phyloP scores from a whole-genome alignment of 2,113 vertebrate species.

The Forbesichthys papilliferus region DNA sequence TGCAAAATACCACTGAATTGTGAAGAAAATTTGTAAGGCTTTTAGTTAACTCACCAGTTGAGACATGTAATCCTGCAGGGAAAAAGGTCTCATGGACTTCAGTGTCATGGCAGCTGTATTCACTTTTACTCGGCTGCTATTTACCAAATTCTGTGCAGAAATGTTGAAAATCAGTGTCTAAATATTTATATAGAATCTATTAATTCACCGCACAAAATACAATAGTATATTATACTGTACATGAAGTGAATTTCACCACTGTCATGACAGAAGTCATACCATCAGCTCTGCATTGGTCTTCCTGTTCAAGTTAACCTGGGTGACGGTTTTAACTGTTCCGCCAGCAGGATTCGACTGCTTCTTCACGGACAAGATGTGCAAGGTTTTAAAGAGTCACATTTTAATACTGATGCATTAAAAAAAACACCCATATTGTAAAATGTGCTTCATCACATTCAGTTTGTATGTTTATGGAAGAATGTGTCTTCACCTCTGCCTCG shows the following conservation, averaged over 20 bases:
- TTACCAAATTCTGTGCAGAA: constrained; percentile 52
- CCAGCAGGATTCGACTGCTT: constrained; percentile 37
- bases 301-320: constrained; percentile 14
- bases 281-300: constrained; percentile 61
- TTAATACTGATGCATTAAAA: neutral
- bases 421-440: no score
- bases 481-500: constrained; percentile 88
- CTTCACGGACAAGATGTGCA: neutral
- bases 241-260: no score
- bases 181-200: neutral
- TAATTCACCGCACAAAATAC: neutral
- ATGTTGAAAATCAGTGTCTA: neutral
- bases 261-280: constrained; percentile 45
- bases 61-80: constrained; percentile 34
- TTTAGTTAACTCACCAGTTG: constrained; percentile 43
- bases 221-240: neutral
- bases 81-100: constrained; percentile 25
- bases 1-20: neutral
- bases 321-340: neutral
- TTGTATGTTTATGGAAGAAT: no score
- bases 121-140: constrained; percentile 44
- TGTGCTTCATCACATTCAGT: no score
- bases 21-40: no score
- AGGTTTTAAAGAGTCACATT: constrained; percentile 4
- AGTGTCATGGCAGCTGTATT: constrained; percentile 7